Base-by-base conservation (phyloP, 1,140 invertebrate species). In the Euglossa dilemma region DNA sequence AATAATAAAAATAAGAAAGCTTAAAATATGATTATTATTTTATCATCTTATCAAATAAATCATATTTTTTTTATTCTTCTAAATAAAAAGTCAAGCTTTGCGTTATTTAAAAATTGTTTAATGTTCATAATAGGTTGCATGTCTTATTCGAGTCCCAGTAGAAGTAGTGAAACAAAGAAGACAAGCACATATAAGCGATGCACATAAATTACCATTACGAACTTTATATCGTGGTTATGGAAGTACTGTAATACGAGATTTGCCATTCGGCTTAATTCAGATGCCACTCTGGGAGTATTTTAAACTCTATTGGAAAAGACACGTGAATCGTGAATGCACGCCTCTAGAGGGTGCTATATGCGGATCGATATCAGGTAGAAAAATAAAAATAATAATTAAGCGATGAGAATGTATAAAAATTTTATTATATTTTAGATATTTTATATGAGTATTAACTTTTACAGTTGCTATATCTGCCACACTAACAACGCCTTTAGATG, bases 181-280 rank as follows among this genome's bases (percentile, higher is more conserved):
- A 77, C 99, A 99, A 94, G 97, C 97, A 2, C 92, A 95, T 8
- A 94, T 95, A 18, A 87, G 91, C 0, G 94, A 95, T 74, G 87
- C 89, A 73, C 89, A 90, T 90, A 93, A 87, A 54, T 91, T 95
- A 77, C 95, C 61, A 66, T 57, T 91, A 56, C 93, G 92, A 86
- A 96, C 98, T 73, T 91, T 98, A 9, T 99, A 99, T 94, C 95
- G 98, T 76, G 99, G 99, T 2, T 99, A 97, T 93, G 94, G 96
- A 4, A 98, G 97, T 23, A 99, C 99, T 0, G 96, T 99, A 12
- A 91, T 97, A 16, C 95, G 99, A 83, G 99, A 99, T 94, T 96
- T 99, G 86, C 99, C 99, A 6, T 99, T 99, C 94, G 98, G 98
- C 50, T 95, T 99, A 47, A 97, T 99, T 84, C 98, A 99, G 93